phyloP scores from a whole-genome alignment of 2,888 invertebrate genomes.

The Pristionchus japonicus region DNA sequence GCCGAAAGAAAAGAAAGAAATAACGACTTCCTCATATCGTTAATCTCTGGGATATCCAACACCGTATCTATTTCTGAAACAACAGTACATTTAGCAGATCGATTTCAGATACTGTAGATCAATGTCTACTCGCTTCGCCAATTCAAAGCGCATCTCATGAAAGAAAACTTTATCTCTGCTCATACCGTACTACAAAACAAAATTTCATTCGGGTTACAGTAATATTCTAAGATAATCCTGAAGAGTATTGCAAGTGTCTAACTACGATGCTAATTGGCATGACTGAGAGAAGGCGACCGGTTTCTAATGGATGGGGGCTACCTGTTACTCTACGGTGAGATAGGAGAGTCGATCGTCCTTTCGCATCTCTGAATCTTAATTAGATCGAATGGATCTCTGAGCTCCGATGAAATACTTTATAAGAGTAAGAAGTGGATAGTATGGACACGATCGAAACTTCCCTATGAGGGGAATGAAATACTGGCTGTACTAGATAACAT shows the following conservation, averaged over 20 bases:
- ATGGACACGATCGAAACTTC: slow-evolving; percentile 17
- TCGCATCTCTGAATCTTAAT: not conserved
- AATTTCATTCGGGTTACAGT: not conserved
- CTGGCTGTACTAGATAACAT: slow-evolving; percentile 4
- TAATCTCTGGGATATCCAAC: not conserved
- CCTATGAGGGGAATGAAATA: slow-evolving; percentile 37
- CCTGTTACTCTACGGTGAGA: slow-evolving; percentile 31
- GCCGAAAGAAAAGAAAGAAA: not conserved
- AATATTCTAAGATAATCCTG: slow-evolving; percentile 33
- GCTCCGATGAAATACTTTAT: slow-evolving; percentile 27
- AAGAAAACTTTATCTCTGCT: not conserved
- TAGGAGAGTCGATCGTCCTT: not conserved
- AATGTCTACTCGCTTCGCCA: not conserved
- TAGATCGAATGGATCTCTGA: not conserved
- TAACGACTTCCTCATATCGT: not conserved
- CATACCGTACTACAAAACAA: not conserved
- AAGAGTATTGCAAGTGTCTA: not conserved
- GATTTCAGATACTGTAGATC: no score
- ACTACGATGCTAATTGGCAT: not conserved
- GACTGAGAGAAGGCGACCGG: slow-evolving; percentile 6
- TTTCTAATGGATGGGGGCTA: not conserved
- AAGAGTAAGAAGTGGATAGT: not conserved
- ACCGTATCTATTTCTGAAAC: not conserved
- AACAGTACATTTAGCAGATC: no score
- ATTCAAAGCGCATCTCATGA: not conserved